A percentile compares a stretch with the other conserved stretches of the same genome.
Conservation (phyloP, 2,113 vertebrate genomes). For the Crotalus tigris region DNA sequence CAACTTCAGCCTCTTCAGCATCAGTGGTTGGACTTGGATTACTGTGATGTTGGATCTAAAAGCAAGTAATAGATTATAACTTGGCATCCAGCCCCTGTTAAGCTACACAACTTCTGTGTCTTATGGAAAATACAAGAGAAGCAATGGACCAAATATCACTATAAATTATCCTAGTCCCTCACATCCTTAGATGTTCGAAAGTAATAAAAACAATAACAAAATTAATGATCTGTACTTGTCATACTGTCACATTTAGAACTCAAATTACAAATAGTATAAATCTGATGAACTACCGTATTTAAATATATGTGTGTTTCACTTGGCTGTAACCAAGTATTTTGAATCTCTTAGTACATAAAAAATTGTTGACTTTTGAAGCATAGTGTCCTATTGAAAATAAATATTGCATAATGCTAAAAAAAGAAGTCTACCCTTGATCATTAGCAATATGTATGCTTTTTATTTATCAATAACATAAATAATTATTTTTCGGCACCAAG, state of each 20-base stretch:
- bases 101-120: too few relatives aligned
- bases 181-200: too few relatives aligned
- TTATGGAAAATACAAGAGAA: too few relatives aligned
- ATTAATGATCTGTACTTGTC: not conserved
- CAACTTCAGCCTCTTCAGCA: too few relatives aligned
- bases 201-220: not conserved
- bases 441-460: not conserved
- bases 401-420: not conserved
- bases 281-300: not conserved
- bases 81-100: too few relatives aligned
- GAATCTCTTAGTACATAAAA: not conserved
- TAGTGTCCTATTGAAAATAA: not conserved
- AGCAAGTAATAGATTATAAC: too few relatives aligned
- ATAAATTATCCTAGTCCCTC: too few relatives aligned
- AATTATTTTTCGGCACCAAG: not conserved
- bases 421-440: not conserved
- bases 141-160: too few relatives aligned
- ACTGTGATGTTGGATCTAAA: too few relatives aligned
- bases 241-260: not conserved
- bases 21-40: too few relatives aligned
- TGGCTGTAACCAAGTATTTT: not conserved
- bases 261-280: not conserved
- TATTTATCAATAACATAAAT: not conserved
- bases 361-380: not conserved
- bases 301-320: not conserved